Conservation (phyloP, 2,113 vertebrate species). For the Nicator chloris region DNA sequence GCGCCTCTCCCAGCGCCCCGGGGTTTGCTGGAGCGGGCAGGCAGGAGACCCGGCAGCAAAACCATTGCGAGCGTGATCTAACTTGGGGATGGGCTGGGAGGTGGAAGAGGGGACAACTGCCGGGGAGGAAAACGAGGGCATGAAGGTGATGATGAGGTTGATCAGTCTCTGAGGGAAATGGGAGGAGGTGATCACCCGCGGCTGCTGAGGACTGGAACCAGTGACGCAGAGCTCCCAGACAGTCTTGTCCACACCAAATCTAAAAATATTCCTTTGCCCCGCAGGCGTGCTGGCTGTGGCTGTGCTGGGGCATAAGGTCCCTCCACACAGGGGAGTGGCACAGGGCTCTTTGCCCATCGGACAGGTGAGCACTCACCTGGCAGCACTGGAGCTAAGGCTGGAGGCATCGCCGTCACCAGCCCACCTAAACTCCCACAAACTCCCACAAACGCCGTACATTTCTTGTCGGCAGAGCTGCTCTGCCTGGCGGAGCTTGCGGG, state of each 20-base stretch:
- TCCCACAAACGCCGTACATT: neutral
- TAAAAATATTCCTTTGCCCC: neutral
- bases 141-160: neutral
- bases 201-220: neutral
- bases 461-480: neutral
- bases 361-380: neutral
- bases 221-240: neutral
- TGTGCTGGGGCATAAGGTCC: accelerated
- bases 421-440: neutral
- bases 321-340: accelerated
- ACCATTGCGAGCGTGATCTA: neutral
- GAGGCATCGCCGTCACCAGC: neutral
- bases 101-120: neutral
- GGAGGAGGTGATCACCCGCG: accelerated
- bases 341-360: neutral
- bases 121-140: neutral
- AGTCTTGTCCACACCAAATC: neutral
- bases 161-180: neutral
- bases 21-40: neutral
- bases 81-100: neutral
- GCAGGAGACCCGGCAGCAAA: neutral
- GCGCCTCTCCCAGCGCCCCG: neutral
- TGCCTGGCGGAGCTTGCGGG: neutral
- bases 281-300: neutral
- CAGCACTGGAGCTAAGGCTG: neutral